A percentile compares a stretch with the other conserved stretches of the same genome.
Conservation (phyloP, 2,888 invertebrate species). For the Oligia strigilis region DNA sequence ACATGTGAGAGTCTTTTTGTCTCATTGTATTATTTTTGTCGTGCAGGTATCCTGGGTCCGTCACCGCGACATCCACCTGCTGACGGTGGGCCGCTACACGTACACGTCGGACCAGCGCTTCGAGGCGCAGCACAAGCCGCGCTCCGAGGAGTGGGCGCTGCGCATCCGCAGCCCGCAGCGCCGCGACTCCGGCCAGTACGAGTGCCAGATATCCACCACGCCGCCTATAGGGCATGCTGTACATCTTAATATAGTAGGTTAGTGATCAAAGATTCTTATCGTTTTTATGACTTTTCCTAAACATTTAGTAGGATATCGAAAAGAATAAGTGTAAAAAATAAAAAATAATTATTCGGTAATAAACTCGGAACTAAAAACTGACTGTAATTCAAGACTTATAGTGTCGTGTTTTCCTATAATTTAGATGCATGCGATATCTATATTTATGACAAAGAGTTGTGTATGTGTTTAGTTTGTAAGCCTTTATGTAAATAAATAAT, state of each 20-base stretch:
- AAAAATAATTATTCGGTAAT: too few species aligned
- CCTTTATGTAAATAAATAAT: too few species aligned
- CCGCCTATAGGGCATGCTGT: conserved; percentile 96
- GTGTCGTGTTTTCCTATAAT: too few species aligned
- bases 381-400: too few species aligned
- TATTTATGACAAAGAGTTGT: too few species aligned
- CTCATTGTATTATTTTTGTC: neutral
- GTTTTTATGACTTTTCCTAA: too few species aligned
- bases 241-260: conserved; percentile 95
- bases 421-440: too few species aligned
- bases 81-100: conserved; percentile 97
- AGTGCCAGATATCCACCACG: conserved; percentile 97
- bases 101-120: conserved; percentile 96
- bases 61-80: conserved; percentile 96
- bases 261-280: conserved; percentile 81
- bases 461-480: too few species aligned
- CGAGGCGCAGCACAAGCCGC: conserved; percentile 95
- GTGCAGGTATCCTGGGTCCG: conserved; percentile 97
- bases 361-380: too few species aligned
- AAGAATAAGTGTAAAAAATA: too few species aligned
- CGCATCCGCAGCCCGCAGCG: conserved; percentile 92
- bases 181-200: conserved; percentile 96
- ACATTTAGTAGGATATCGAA: too few species aligned
- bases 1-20: neutral
- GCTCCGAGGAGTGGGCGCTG: conserved; percentile 96